Base-by-base conservation (phyloP, 2,113 vertebrate species). In the Sander lucioperca region DNA sequence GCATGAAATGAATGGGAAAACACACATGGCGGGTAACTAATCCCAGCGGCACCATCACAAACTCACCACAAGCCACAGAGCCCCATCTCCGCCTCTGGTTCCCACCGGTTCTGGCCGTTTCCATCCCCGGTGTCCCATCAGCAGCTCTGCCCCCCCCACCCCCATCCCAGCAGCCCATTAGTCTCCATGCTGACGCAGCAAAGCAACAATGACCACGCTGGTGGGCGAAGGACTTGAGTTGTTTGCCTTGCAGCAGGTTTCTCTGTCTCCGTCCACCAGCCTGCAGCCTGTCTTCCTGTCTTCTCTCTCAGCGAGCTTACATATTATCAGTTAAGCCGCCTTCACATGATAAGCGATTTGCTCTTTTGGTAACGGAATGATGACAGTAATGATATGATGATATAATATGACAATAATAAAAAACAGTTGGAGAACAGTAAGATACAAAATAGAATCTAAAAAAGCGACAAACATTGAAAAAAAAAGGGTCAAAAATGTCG, bases 1-100 rank as follows among this genome's bases (percentile, higher is more conserved):
- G 58, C 73, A 82, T 90, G 78, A 88, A 91, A 87, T 87, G 75
- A 92, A 91, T 89, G 80, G 86, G 83, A 90, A 92, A 92, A 89
- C 82, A 86, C 92, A 91, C 85, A 87, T 85, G 90, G 80, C 69
- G 70, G 73, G 82, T 87, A 88, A 86, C 89, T 91, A 91, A 91
- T 91, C 85, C 89, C 82, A 45, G 62, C 82, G 63, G 82, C 87
- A 93, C 86, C 90, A 82, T 91, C 86, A 69, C 74, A 84, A 68
- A 45, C 84, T 89, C 83, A 73, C 91, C 92, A 81, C 92, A 92
- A 92, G 75, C 89, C 89, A 78, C 89, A 91, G 74, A 83, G 75
- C 74, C 77, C 64, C 79, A 39, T 89, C 83, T 79, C 72, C 45
- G 16, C 77, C 43, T 51, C 73, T 33, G 72, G 43, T 80, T 90